Percentiles rank a stretch among this genome's conserved stretches.
Evolutionary conservation across 2,888 invertebrate genomes (phyloP).

Genomic region (Malthinus flaveolus): DNA sequence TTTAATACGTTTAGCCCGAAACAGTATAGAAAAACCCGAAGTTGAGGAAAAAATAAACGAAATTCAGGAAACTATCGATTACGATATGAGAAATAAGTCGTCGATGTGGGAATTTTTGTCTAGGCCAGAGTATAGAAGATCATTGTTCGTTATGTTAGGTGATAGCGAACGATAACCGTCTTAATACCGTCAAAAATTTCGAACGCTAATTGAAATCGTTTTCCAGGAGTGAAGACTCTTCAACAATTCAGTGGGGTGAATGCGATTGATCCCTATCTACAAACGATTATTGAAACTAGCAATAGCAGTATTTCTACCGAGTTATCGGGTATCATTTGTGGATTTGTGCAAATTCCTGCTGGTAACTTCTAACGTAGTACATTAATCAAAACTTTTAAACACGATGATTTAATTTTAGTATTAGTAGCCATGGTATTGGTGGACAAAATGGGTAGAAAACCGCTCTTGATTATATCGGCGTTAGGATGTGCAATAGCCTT

Average conservation of each 20-base stretch:
- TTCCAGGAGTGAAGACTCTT: constrained; percentile 4
- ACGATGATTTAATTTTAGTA: neutral
- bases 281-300: constrained; percentile 62
- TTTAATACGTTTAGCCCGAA: constrained; percentile 42
- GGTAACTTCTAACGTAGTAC: constrained; percentile 45
- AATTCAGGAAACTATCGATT: constrained; percentile 47
- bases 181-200: neutral
- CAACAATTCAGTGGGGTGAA: neutral
- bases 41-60: constrained; percentile 51
- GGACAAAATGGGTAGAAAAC: constrained; percentile 60
- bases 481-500: constrained; percentile 60
- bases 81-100: constrained; percentile 46
- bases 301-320: constrained; percentile 59
- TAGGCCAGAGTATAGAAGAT: constrained; percentile 27
- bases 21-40: constrained; percentile 46
- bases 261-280: constrained; percentile 35
- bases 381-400: neutral
- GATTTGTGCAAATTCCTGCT: constrained; percentile 61
- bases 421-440: constrained; percentile 48
- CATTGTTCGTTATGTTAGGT: constrained; percentile 26
- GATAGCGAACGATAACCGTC: neutral
- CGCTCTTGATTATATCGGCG: constrained; percentile 60
- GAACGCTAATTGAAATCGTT: neutral
- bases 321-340: constrained; percentile 62
- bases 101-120: constrained; percentile 47